phyloP scores from a whole-genome alignment of 2,888 invertebrate species.

The Leptarthrus brevirostris region DNA sequence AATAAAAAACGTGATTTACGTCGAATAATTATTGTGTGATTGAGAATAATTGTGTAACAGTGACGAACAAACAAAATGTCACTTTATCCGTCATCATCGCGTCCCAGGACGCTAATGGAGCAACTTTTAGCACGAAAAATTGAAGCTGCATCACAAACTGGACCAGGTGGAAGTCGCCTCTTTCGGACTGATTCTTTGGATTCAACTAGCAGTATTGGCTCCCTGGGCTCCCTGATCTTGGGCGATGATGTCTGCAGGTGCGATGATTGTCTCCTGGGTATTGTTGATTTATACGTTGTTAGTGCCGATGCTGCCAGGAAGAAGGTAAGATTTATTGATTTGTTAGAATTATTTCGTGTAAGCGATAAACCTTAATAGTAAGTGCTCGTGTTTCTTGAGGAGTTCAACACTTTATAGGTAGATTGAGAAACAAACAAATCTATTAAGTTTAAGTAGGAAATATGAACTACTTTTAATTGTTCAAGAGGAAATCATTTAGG shows the following conservation, averaged over 20 bases:
- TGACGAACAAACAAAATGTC: constrained; percentile 63
- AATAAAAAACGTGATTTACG: too few relatives aligned
- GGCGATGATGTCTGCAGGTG: constrained; percentile 82
- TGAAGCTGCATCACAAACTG: constrained; percentile 72
- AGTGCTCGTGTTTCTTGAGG: too few relatives aligned
- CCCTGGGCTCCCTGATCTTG: constrained; percentile 72
- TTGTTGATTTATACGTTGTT: constrained; percentile 78
- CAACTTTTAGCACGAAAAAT: constrained; percentile 83
- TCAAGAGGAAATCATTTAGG: too few relatives aligned
- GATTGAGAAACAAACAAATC: too few relatives aligned
- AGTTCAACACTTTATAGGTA: too few relatives aligned
- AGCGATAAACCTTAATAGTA: too few relatives aligned
- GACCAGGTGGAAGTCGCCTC: constrained; percentile 67
- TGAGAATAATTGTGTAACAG: not conserved
- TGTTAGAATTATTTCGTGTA: too few relatives aligned
- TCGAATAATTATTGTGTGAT: not conserved
- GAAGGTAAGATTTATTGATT: constrained; percentile 78
- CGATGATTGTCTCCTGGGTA: constrained; percentile 85
- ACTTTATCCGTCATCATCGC: constrained; percentile 70
- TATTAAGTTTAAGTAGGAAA: too few relatives aligned
- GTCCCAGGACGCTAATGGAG: constrained; percentile 84
- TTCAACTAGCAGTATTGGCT: constrained; percentile 78
- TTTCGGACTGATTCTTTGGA: constrained; percentile 83
- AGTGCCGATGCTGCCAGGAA: constrained; percentile 70
- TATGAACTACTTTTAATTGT: too few relatives aligned